Evolutionary conservation across 2,888 invertebrate genomes (phyloP).

Genomic region (Palloptera scutellata): DNA sequence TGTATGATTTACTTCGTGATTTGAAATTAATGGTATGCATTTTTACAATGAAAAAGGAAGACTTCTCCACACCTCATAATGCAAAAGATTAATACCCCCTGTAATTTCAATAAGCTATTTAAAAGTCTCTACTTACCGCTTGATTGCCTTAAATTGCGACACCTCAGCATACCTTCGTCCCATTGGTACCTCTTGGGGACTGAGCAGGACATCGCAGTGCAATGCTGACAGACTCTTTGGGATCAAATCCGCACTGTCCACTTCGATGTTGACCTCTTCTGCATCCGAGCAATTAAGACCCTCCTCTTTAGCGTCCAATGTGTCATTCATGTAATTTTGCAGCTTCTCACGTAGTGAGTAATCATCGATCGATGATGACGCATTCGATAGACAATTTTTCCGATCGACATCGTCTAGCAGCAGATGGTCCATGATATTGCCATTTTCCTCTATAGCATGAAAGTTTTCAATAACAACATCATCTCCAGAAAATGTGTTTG

Average conservation of each 20-base stretch:
- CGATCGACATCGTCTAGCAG: slow-evolving; percentile 43
- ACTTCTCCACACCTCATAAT: too few relatives aligned
- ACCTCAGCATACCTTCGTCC: slow-evolving; percentile 64
- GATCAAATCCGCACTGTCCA: slow-evolving; percentile 31
- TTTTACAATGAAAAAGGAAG: too few relatives aligned
- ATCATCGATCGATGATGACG: slow-evolving; percentile 59
- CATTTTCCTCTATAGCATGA: slow-evolving; percentile 61
- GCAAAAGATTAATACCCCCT: too few relatives aligned
- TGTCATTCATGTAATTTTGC: slow-evolving; percentile 60
- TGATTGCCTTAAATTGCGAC: slow-evolving; percentile 59
- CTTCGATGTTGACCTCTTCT: slow-evolving; percentile 38
- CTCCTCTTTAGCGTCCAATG: slow-evolving; percentile 37
- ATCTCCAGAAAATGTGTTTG: slow-evolving; percentile 42
- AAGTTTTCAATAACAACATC: slow-evolving; percentile 54
- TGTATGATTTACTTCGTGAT: too few relatives aligned
- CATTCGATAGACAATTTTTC: slow-evolving; percentile 49
- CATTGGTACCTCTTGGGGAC: slow-evolving; percentile 64
- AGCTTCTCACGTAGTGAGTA: slow-evolving; percentile 62
- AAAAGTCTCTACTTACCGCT: slow-evolving; percentile 49
- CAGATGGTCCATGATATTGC: slow-evolving; percentile 52
- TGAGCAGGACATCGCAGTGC: slow-evolving; percentile 57
- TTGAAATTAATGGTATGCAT: too few relatives aligned
- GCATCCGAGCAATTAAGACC: slow-evolving; percentile 38
- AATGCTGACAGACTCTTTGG: slow-evolving; percentile 35
- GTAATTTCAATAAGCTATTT: too few relatives aligned